These are phyloP conservation scores for Agrochola macilenta DNA, from an alignment of 2,888 invertebrate species.

Conservation along the genomic window DNA sequence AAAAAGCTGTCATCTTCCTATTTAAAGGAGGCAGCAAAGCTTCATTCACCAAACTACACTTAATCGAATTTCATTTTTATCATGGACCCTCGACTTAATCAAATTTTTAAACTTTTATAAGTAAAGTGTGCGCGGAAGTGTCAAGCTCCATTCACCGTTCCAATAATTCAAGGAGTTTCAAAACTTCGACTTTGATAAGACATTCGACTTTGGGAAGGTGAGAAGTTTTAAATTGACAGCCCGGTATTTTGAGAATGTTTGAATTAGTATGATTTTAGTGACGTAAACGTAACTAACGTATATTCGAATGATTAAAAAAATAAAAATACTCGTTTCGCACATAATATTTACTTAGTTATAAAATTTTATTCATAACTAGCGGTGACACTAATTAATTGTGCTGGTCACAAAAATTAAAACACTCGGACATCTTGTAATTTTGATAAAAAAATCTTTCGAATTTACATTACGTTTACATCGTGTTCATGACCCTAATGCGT, in stretches of 20 bases:
- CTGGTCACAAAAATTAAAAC: no score
- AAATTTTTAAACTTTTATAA: conserved; percentile 28
- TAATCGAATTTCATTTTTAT: background rate
- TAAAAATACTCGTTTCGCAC: no score
- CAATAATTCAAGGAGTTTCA: conserved; percentile 41
- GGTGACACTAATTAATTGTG: no score
- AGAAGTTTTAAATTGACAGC: conserved; percentile 32
- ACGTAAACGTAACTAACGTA: background rate
- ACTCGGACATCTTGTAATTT: no score
- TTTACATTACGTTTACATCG: no score
- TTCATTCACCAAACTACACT: background rate
- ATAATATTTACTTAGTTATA: no score
- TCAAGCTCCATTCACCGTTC: conserved; percentile 25
- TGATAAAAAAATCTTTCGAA: no score
- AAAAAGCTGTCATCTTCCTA: background rate
- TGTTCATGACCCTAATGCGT: no score
- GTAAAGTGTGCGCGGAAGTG: conserved; percentile 29
- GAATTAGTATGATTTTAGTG: background rate
- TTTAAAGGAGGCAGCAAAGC: background rate
- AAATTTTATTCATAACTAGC: no score
- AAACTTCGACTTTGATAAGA: conserved; percentile 44
- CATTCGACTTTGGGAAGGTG: conserved; percentile 36
- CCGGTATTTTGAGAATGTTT: conserved; percentile 7
- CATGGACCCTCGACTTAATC: background rate
- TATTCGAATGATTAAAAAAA: background rate